A percentile compares a stretch with the other conserved stretches of the same genome.
These are phyloP conservation scores for Gambusia yucatana DNA, from an alignment of 2,797 vertebrate genomes.

Conservation along the genomic window DNA sequence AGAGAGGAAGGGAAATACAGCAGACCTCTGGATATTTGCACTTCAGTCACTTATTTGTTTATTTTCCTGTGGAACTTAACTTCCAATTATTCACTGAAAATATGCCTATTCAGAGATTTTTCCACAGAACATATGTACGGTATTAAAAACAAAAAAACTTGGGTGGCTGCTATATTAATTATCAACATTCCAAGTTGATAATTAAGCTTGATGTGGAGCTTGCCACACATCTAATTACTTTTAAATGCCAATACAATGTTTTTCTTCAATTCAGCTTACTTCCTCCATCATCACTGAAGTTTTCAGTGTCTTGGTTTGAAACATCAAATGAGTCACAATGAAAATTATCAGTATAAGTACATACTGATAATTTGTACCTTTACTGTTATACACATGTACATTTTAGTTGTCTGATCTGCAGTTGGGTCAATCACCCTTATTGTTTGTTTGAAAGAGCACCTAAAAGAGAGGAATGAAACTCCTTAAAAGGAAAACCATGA, in stretches of 20 bases:
- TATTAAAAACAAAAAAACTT: too few species aligned
- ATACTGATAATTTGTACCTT: not conserved
- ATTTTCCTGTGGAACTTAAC: too few species aligned
- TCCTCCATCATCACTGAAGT: not conserved
- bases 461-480: not conserved
- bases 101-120: too few species aligned
- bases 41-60: too few species aligned
- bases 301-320: not conserved
- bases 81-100: too few species aligned
- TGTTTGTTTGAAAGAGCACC: not conserved
- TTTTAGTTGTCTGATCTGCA: not conserved
- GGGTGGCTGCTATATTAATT: not conserved
- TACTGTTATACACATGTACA: not conserved
- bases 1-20: too few species aligned
- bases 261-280: not conserved
- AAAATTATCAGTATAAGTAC: not conserved
- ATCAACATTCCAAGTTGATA: not conserved
- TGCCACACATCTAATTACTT: not conserved
- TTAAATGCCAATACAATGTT: not conserved
- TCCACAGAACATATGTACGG: too few species aligned
- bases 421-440: not conserved
- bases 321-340: not conserved
- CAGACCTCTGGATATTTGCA: too few species aligned
- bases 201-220: not conserved
- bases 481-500: not conserved